Evolutionary conservation across 35 echinoderm and acorn worm genomes (phyloP).

Genomic region (Ophiothrix spiculata): DNA sequence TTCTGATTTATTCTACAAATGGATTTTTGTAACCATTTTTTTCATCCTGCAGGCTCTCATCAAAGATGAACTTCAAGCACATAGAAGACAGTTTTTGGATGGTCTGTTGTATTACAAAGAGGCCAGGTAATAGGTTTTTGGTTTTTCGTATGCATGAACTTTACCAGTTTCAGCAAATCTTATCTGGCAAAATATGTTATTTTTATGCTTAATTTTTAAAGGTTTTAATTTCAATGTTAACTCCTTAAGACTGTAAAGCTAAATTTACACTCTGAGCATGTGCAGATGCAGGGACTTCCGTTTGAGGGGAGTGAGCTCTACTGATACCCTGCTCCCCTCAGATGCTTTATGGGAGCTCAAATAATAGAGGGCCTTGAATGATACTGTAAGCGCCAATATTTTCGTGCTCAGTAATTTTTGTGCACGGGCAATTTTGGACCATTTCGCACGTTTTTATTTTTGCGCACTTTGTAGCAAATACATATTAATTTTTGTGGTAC

Average conservation of each 20-base stretch:
- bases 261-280: neutral
- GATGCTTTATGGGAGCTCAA: too few relatives aligned
- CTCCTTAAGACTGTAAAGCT: neutral
- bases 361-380: too few relatives aligned
- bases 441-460: too few relatives aligned
- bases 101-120: constrained; percentile 46
- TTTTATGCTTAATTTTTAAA: constrained; percentile 4
- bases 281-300: too few relatives aligned
- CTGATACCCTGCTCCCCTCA: too few relatives aligned
- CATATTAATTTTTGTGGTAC: too few relatives aligned
- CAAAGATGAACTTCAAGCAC: constrained; percentile 15
- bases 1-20: neutral
- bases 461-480: too few relatives aligned
- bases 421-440: too few relatives aligned
- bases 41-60: constrained; percentile 22
- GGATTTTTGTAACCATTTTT: neutral
- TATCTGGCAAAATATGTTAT: constrained; percentile 23
- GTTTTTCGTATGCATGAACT: constrained; percentile 4
- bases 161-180: constrained; percentile 5
- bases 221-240: neutral
- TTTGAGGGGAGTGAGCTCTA: too few relatives aligned
- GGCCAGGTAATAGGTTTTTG: constrained; percentile 40
- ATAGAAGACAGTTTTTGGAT: constrained; percentile 21
- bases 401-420: too few relatives aligned
- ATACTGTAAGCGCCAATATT: too few relatives aligned